A percentile compares a stretch with the other conserved stretches of the same genome.
These are phyloP conservation scores for Lepilemur septentrionalis DNA, from an alignment of 2,797 vertebrate species.

Conservation along the genomic window DNA sequence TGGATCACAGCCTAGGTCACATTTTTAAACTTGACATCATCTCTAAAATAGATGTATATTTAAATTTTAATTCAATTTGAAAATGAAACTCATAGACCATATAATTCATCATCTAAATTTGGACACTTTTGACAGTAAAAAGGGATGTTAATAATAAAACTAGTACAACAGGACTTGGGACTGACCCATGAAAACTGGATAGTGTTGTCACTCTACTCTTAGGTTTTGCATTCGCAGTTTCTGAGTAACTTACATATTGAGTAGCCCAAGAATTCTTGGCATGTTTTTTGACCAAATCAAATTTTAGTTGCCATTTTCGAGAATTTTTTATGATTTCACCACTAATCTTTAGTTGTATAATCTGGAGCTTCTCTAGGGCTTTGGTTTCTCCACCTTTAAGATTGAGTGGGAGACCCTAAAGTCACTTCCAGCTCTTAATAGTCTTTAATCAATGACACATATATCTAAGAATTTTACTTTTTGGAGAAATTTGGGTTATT, in stretches of 20 bases:
- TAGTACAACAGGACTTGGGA: not conserved
- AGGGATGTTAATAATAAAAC: not conserved
- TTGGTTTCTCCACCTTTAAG: not conserved
- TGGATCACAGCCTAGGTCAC: not conserved
- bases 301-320: not conserved
- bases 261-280: not conserved
- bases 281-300: not conserved
- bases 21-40: not conserved
- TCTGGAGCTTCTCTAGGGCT: not conserved
- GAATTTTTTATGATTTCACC: not conserved
- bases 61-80: not conserved
- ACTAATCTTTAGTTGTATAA: not conserved
- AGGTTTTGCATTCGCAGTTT: not conserved
- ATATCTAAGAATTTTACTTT: not conserved
- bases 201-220: not conserved
- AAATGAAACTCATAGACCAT: not conserved
- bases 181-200: not conserved
- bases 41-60: conserved; percentile 7
- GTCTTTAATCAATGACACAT: not conserved
- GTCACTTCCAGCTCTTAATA: not conserved
- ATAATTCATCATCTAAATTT: not conserved
- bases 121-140: not conserved
- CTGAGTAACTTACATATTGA: not conserved
- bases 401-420: not conserved
- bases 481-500: not conserved